These are phyloP conservation scores for Drosophila bunnanda DNA, from an alignment of 2,888 invertebrate genomes.

Conservation along the genomic window DNA sequence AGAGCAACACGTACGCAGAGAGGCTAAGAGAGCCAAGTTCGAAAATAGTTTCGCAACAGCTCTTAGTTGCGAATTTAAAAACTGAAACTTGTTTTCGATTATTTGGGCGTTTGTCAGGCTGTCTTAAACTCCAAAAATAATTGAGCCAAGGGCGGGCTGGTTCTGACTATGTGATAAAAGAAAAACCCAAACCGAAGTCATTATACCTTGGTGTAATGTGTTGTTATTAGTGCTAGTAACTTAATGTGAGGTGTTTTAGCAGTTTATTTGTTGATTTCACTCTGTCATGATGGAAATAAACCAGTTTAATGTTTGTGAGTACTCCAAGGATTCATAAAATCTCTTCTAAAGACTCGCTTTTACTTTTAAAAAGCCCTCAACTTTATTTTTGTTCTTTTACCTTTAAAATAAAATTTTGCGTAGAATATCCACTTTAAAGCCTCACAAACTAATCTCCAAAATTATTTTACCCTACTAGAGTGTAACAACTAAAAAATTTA, in stretches of 20 bases:
- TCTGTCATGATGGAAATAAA: background rate
- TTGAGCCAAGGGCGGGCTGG: conserved; percentile 76
- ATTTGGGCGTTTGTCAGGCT: conserved; percentile 54
- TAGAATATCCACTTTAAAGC: background rate
- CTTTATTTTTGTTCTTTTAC: background rate
- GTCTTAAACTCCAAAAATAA: conserved; percentile 45
- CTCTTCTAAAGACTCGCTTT: too few species aligned
- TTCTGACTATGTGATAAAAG: conserved; percentile 59
- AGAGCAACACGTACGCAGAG: conserved; percentile 16
- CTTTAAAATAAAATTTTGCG: background rate
- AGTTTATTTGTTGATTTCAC: background rate
- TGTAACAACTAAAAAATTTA: conserved; percentile 39
- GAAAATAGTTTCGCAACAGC: conserved; percentile 33
- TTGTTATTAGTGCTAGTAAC: background rate
- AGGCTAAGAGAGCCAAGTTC: conserved; percentile 23
- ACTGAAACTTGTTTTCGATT: conserved; percentile 58
- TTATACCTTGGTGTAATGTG: background rate
- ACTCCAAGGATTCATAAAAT: too few species aligned
- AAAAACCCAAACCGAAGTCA: conserved; percentile 11
- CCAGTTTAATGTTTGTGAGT: background rate
- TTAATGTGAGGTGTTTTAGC: background rate
- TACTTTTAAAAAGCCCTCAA: background rate
- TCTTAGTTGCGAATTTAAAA: conserved; percentile 43
- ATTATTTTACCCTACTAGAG: background rate
- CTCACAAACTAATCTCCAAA: background rate